Base-by-base conservation (phyloP, 2,797 vertebrate genomes). In the Lateolabrax maculatus region DNA sequence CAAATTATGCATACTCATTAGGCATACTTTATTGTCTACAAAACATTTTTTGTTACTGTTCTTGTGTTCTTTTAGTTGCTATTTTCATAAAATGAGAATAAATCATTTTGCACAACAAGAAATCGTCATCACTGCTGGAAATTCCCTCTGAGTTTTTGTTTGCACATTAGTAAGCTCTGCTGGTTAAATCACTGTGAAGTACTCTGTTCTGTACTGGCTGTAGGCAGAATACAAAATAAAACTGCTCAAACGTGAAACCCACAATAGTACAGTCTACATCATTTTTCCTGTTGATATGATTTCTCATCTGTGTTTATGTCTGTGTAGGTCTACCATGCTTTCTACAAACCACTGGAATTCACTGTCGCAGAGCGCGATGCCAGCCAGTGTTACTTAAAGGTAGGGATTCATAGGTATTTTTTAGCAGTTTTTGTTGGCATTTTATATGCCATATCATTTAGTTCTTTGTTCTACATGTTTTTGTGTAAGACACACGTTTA, bases 341-440 rank as follows among this genome's bases (percentile, higher is more conserved):
- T 97, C 92, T 99, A 98, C 89, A 99, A 97, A 86, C 98, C 98
- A 0, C 90, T 99, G 78, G 98, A 99, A 86, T 99, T 97, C 89
- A 96, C 95, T 0, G 95, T 99, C 9, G 90, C 97, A 11, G 95
- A 97, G 89, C 95, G 96, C 57, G 96, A 98, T 53, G 90, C 96
- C 10, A 90, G 94, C 85, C 97, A 98, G 65, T 99, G 98, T 89
- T 99, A 99, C 91, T 91, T 98, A 6, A 99, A 99, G 96, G 98
- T 99, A 73, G 91, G 27, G 5, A 3, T 5, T 53, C 19, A 19
- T 3, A 60, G 2, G 13, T 52, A 41, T 37, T 62, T 53, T 53
- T 13, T 6, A 67, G 25, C 12, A 23, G 34, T 12, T 23, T 36
- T 37, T 51, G 3, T 49, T 11, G 0, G 2, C 43, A 44, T 46